Percentiles rank a stretch among this genome's conserved stretches.
phyloP scores from a whole-genome alignment of 1,140 invertebrate genomes.

The Trichonephila clavata region DNA sequence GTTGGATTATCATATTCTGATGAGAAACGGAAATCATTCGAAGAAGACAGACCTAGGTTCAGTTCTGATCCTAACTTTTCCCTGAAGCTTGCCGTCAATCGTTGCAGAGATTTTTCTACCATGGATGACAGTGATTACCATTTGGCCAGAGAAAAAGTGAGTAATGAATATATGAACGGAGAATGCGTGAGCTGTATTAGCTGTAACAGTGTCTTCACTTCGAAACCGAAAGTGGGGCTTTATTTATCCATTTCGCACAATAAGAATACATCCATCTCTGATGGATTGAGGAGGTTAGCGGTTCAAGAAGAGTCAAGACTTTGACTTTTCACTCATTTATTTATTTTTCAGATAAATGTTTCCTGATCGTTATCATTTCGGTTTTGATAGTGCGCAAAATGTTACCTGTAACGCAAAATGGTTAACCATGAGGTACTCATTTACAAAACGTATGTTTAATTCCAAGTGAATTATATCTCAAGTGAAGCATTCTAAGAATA shows the following conservation, averaged over 20 bases:
- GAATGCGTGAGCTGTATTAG: not conserved
- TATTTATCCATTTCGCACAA: not conserved
- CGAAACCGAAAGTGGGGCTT: not conserved
- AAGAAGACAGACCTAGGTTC: not conserved
- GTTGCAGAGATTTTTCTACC: slow-evolving; percentile 5
- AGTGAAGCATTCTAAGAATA: too few species aligned
- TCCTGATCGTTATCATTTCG: too few species aligned
- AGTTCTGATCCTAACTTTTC: slow-evolving; percentile 23
- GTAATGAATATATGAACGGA: not conserved
- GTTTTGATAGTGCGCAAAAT: too few species aligned
- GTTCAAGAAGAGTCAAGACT: not conserved
- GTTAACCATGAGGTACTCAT: too few species aligned
- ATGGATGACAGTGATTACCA: slow-evolving; percentile 1
- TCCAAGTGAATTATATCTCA: too few species aligned
- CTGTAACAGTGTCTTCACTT: not conserved
- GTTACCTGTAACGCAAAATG: too few species aligned
- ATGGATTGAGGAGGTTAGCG: not conserved
- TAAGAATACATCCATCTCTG: not conserved
- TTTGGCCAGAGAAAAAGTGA: not conserved
- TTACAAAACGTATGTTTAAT: too few species aligned
- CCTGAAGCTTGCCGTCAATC: not conserved
- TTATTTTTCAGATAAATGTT: too few species aligned
- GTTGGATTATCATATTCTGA: not conserved
- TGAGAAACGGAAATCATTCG: not conserved
- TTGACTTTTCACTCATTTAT: not conserved